These are phyloP conservation scores for Zosterops hypoxanthus DNA, from an alignment of 2,113 vertebrate species.

Conservation along the genomic window DNA sequence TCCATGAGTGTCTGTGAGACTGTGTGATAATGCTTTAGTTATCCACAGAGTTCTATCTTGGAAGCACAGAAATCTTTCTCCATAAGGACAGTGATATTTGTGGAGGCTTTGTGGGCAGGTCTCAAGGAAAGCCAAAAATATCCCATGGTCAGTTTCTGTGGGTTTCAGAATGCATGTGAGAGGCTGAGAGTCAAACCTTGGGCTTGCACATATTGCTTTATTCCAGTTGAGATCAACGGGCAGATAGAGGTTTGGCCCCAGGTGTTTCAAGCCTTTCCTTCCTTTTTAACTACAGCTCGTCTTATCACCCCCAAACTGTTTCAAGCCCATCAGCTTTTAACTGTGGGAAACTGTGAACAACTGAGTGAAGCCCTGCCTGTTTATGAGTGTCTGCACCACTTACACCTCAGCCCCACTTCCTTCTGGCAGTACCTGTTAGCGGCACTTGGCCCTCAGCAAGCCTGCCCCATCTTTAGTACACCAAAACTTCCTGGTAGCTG, in stretches of 20 bases:
- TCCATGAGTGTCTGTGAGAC: not conserved
- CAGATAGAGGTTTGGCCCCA: constrained; percentile 45
- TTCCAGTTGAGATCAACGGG: constrained; percentile 13
- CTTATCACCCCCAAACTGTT: constrained; percentile 28
- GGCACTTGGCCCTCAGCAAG: not conserved
- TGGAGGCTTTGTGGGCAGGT: not conserved
- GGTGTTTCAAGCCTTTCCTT: constrained; percentile 56
- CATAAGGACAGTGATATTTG: not conserved
- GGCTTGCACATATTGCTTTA: not conserved
- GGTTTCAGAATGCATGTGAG: not conserved
- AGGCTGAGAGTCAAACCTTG: not conserved
- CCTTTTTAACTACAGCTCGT: constrained; percentile 19
- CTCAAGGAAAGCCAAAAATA: not conserved
- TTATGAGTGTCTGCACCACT: not conserved
- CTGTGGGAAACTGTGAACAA: constrained; percentile 38
- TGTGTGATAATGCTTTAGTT: not conserved
- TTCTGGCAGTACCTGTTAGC: not conserved
- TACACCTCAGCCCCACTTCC: not conserved
- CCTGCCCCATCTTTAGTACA: not conserved
- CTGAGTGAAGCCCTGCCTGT: not conserved
- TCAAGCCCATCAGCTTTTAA: constrained; percentile 19
- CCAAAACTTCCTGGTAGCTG: not conserved
- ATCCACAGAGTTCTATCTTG: not conserved
- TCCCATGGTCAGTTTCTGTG: not conserved
- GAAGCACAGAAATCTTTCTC: not conserved